These are phyloP conservation scores for Chlamydotis undulata DNA, from an alignment of 2,113 vertebrate species.

Conservation along the genomic window DNA sequence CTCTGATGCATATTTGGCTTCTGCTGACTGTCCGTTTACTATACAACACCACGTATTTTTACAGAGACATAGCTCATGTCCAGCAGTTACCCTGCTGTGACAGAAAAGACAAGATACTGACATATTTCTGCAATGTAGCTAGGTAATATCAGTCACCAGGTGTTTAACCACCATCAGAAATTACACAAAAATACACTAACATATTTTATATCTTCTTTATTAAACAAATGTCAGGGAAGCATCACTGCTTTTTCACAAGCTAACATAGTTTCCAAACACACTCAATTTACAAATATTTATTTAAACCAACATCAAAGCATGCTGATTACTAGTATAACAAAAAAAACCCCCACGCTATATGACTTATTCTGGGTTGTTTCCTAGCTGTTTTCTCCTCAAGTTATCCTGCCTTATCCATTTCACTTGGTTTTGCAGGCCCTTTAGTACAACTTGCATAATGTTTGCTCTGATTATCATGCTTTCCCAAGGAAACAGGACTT, in stretches of 20 bases:
- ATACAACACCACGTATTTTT: background rate
- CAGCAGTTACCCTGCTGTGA: background rate
- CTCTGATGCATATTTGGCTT: background rate
- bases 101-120: background rate
- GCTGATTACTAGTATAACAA: background rate
- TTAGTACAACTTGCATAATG: constrained; percentile 15
- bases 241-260: background rate
- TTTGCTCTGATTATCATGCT: background rate
- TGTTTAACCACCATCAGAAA: background rate
- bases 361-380: background rate
- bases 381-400: background rate
- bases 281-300: background rate
- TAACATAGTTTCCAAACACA: background rate
- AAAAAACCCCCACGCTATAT: background rate
- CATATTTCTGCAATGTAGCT: background rate
- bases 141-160: background rate
- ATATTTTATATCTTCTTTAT: background rate
- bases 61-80: background rate
- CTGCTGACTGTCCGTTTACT: background rate
- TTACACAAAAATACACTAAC: background rate
- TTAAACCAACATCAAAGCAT: background rate
- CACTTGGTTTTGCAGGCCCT: constrained; percentile 4
- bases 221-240: background rate
- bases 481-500: constrained; percentile 13
- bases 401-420: background rate